Conservation (phyloP, 2,888 invertebrate species). For the Leucoptera coffeella region DNA sequence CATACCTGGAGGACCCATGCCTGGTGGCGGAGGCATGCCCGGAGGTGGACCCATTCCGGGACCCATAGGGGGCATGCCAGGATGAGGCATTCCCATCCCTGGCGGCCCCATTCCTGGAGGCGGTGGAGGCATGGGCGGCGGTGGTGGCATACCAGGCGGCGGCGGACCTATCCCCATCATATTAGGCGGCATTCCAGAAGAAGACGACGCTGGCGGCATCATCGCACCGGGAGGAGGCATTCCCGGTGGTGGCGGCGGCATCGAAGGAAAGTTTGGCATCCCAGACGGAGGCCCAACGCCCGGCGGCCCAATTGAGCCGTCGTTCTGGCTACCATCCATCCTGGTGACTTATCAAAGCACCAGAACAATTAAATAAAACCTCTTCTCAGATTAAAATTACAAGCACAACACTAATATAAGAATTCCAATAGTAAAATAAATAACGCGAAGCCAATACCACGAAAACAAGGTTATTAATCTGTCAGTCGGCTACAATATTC, state of each 20-base stretch:
- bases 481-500: too few relatives aligned
- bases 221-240: conserved; percentile 10
- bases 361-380: conserved; percentile 4
- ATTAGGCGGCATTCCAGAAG: conserved; percentile 6
- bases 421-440: too few relatives aligned
- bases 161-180: conserved; percentile 12
- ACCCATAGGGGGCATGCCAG: conserved; percentile 7
- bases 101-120: conserved; percentile 6
- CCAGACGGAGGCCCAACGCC: conserved; percentile 15
- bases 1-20: conserved; percentile 8
- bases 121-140: conserved; percentile 5
- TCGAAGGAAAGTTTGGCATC: conserved; percentile 11
- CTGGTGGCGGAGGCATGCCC: conserved; percentile 9
- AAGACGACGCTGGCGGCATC: conserved; percentile 4
- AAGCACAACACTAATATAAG: too few relatives aligned
- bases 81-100: conserved; percentile 3
- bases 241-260: conserved; percentile 9
- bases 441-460: too few relatives aligned
- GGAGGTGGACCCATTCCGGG: conserved; percentile 12
- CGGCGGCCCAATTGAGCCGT: conserved; percentile 7
- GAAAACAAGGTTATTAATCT: too few relatives aligned
- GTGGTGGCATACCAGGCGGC: conserved; percentile 11
- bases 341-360: conserved; percentile 10
- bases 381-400: too few relatives aligned
- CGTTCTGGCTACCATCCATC: conserved; percentile 6